Percentiles rank a stretch among this genome's conserved stretches.
phyloP scores from a whole-genome alignment of 2,113 vertebrate species.

The Protobothrops flavoviridis region DNA sequence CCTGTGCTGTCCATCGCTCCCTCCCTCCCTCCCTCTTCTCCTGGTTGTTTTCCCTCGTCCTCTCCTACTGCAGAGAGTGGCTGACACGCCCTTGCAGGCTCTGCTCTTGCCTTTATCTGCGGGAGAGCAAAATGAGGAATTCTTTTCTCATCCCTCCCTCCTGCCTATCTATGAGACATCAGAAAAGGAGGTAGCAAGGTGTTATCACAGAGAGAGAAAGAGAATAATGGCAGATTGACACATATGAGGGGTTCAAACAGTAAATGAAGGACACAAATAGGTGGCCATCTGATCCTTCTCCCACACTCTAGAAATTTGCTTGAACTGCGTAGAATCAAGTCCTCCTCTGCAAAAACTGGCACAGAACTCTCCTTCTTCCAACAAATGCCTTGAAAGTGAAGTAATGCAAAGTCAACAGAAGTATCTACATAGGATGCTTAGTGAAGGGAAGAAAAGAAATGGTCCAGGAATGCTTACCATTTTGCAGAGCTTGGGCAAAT shows the following conservation, averaged over 20 bases:
- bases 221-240: not conserved
- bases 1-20: not conserved
- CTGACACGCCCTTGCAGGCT: constrained; percentile 38
- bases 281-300: not conserved
- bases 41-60: not conserved
- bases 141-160: not conserved
- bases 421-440: not conserved
- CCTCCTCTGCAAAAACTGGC: not conserved
- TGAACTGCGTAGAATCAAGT: not conserved
- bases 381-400: no score
- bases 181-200: not conserved
- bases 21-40: not conserved
- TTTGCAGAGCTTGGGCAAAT: not conserved
- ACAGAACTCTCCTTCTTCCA: not conserved
- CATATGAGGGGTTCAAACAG: not conserved
- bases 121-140: not conserved
- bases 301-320: not conserved
- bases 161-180: not conserved
- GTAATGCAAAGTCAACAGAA: not conserved
- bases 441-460: not conserved
- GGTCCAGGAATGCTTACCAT: no score
- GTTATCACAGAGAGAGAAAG: no score
- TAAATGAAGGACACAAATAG: not conserved
- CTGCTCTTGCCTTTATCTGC: not conserved
- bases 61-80: constrained; percentile 32